A percentile compares a stretch with the other conserved stretches of the same genome.
phyloP scores from a whole-genome alignment of 1,140 invertebrate genomes.

The Aphaenogaster rudis region DNA sequence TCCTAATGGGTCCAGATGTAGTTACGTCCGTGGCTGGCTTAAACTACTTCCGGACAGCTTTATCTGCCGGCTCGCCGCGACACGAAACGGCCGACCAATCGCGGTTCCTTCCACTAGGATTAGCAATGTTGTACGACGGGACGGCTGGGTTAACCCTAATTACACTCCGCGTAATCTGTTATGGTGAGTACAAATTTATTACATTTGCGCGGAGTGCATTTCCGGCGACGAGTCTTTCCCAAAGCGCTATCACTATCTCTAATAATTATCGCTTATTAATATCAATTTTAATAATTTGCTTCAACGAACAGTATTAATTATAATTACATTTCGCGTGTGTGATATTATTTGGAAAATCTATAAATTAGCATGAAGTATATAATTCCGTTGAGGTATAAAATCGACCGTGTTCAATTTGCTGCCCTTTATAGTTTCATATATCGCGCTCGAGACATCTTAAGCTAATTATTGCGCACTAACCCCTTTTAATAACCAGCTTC shows the following conservation, averaged over 20 bases:
- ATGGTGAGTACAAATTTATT: slow-evolving; percentile 38
- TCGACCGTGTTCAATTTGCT: not conserved
- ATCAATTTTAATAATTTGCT: slow-evolving; percentile 11
- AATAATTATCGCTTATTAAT: slow-evolving; percentile 21
- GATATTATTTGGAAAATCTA: not conserved
- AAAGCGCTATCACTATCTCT: not conserved
- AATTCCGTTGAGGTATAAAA: not conserved
- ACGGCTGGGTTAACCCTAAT: slow-evolving; percentile 64
- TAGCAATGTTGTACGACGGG: slow-evolving; percentile 73
- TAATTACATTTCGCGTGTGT: not conserved
- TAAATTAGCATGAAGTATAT: not conserved
- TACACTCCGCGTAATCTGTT: slow-evolving; percentile 58
- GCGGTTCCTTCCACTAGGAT: slow-evolving; percentile 64
- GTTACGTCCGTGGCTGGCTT: slow-evolving; percentile 71
- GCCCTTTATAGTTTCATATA: not conserved
- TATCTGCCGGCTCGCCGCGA: slow-evolving; percentile 73
- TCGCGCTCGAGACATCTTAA: not conserved
- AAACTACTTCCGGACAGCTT: slow-evolving; percentile 78
- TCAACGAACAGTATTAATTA: not conserved
- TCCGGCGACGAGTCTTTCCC: not conserved
- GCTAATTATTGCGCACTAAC: slow-evolving; percentile 36
- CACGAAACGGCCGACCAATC: slow-evolving; percentile 70
- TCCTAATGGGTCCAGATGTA: slow-evolving; percentile 76
- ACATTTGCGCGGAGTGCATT: not conserved
- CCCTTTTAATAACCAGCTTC: slow-evolving; percentile 29